These are phyloP conservation scores for Cryptotermes secundus DNA, from an alignment of 1,140 invertebrate genomes.

Conservation along the genomic window DNA sequence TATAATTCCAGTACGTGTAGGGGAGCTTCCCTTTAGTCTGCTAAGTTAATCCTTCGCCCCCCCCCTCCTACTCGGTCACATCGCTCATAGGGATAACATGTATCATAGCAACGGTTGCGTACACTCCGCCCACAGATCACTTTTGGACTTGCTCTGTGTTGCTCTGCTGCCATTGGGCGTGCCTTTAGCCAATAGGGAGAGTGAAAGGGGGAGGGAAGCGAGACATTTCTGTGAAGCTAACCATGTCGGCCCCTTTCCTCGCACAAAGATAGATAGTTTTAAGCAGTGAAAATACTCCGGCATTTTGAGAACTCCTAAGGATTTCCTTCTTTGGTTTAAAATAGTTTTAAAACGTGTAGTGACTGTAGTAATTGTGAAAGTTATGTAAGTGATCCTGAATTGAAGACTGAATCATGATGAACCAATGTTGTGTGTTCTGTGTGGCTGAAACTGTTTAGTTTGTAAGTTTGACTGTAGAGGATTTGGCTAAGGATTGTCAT, in stretches of 20 bases:
- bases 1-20: background rate
- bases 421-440: background rate
- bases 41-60: background rate
- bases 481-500: background rate
- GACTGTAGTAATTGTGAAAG: background rate
- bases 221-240: background rate
- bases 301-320: background rate
- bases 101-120: background rate
- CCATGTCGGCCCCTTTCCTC: background rate
- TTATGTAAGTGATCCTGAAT: background rate
- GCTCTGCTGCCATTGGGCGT: background rate
- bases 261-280: background rate
- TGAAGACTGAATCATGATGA: background rate
- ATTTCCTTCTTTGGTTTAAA: background rate
- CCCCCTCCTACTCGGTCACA: background rate
- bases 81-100: background rate
- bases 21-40: background rate
- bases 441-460: background rate
- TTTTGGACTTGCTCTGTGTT: background rate
- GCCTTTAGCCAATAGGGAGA: background rate
- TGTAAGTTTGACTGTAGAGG: background rate
- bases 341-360: background rate
- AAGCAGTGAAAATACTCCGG: background rate
- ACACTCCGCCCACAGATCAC: background rate
- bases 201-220: background rate